phyloP scores from a whole-genome alignment of 2,113 vertebrate genomes.

The Mugil cephalus region DNA sequence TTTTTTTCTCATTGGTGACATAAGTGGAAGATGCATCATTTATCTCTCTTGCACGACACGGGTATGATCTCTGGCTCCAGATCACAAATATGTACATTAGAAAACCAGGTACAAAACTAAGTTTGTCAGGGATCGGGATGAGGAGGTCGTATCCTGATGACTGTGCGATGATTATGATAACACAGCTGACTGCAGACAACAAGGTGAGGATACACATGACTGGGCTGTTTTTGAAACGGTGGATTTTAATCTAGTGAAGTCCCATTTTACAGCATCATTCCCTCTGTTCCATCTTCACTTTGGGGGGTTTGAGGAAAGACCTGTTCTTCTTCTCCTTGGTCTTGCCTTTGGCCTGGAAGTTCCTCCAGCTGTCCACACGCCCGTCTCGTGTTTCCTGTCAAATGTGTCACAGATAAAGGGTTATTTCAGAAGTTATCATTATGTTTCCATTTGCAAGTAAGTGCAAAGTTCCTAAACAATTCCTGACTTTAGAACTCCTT shows the following conservation, averaged over 20 bases:
- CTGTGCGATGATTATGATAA: conserved; percentile 23
- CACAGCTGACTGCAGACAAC: conserved; percentile 56
- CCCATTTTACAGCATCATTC: conserved; percentile 73
- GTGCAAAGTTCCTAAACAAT: too few species aligned
- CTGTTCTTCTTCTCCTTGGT: conserved; percentile 97
- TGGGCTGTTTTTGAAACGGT: conserved; percentile 18
- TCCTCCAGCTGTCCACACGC: conserved; percentile 98
- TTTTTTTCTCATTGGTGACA: conserved; percentile 36
- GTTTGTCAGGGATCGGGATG: conserved; percentile 40
- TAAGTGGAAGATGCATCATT: conserved; percentile 60
- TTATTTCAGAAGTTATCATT: neutral
- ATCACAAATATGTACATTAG: conserved; percentile 78
- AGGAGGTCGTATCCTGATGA: conserved; percentile 27
- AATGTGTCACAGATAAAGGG: neutral
- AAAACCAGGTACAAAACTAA: conserved; percentile 77
- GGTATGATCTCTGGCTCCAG: conserved; percentile 53
- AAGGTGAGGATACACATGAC: conserved; percentile 45
- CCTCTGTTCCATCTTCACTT: conserved; percentile 99
- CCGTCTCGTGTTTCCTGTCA: conserved; percentile 95
- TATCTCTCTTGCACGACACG: conserved; percentile 44
- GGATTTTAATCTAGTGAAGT: conserved; percentile 49
- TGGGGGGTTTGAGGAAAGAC: conserved; percentile 97
- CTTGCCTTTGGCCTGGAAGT: conserved; percentile 96
- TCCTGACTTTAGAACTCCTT: too few species aligned
- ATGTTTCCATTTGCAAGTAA: neutral